Base-by-base conservation (phyloP, 1,140 invertebrate genomes). In the Drosophila grimshawi region DNA sequence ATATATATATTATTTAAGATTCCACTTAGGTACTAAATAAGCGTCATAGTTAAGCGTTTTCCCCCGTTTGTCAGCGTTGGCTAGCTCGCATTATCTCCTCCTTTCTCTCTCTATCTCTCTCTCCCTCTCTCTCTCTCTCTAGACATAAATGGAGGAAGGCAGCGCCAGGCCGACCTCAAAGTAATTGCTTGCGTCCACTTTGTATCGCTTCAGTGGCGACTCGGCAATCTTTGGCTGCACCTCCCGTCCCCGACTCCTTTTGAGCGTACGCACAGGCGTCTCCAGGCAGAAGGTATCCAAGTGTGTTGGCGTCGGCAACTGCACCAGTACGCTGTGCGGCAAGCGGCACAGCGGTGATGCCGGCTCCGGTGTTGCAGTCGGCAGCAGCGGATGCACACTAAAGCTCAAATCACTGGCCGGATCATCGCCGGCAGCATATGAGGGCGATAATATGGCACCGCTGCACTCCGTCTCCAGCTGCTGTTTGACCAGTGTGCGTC, bases 11-110 rank as follows among this genome's bases (percentile, higher is more conserved):
- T 49, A n/a, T 39, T 68, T 69, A 60, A 19, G 52, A 33, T 69
- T 30, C 1, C 56, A 55, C 74, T 82, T 91, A 91, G 74, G 60
- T 89, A 86, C 86, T 92, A 92, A 75, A 48, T 89, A 92, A 92
- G 90, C 90, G 90, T 92, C 86, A 81, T 82, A 74, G 74, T 88
- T 80, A 81, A 92, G 83, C 90, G 63, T 92, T 92, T 91, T 89
- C 90, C 90, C 90, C 80, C 77, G 90, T 92, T 92, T 92, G 90
- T 92, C 90, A 92, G 88, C 86, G 77, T 56, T 71, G 41, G 49
- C 70, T 62, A 49, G 46, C 73, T 57, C 41, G 70, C 55, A 35
- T 33, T 33, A n/a, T 59, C 30, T 62, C 59, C 45, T 39, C 37
- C 29, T 3, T 6, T 35, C 39, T 63, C 41, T 39, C 7, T 63